Evolutionary conservation across 2,888 invertebrate species (phyloP).

Genomic region (Sinodicranocentrus sp.): DNA sequence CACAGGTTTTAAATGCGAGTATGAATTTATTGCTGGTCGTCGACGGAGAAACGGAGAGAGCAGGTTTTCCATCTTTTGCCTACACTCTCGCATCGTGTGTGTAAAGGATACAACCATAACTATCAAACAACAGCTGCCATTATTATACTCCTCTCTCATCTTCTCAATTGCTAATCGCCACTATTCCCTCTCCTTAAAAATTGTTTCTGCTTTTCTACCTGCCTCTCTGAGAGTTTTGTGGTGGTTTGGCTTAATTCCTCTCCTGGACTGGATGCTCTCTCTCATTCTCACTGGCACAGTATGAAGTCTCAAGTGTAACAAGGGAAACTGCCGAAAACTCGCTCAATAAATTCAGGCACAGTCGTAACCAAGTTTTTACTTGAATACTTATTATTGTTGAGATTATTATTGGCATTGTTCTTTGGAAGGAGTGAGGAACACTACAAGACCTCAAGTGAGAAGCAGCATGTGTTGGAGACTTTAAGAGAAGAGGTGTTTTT

Average conservation of each 20-base stretch:
- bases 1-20: constrained; percentile 37
- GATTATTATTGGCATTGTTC: constrained; percentile 20
- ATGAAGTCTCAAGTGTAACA: constrained; percentile 26
- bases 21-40: constrained; percentile 42
- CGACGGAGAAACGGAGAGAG: constrained; percentile 31
- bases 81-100: constrained; percentile 2
- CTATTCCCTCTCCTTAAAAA: background rate
- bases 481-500: background rate
- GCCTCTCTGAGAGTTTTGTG: no score
- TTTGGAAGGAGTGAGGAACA: background rate
- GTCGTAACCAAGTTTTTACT: constrained; percentile 5
- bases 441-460: background rate
- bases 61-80: constrained; percentile 36
- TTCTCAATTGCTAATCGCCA: constrained; percentile 16
- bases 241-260: background rate
- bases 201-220: background rate
- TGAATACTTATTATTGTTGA: constrained; percentile 19
- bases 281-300: constrained; percentile 34
- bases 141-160: constrained; percentile 8
- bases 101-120: background rate
- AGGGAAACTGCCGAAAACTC: constrained; percentile 47
- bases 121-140: constrained; percentile 32
- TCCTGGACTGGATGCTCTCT: background rate
- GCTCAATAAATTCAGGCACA: constrained; percentile 40
- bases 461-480: background rate